Evolutionary conservation across 2,797 vertebrate species (phyloP).

Genomic region (Dendrocincla tyrannina): DNA sequence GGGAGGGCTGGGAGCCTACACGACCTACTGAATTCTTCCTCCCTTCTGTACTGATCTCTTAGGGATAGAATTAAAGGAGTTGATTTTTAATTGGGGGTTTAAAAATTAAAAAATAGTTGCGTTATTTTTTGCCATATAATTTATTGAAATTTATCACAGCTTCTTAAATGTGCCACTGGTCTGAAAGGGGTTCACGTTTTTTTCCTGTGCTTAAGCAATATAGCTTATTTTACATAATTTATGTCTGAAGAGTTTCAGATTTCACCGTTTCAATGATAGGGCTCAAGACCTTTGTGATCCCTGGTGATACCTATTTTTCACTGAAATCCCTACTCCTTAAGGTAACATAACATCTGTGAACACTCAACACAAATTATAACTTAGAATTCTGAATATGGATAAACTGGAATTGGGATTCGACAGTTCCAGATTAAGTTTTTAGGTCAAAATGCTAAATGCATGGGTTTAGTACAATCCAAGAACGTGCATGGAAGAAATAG

Average conservation of each 20-base stretch:
- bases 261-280: neutral
- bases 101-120: neutral
- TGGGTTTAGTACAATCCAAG: neutral
- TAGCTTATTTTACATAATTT: neutral
- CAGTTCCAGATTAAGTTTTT: neutral
- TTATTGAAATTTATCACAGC: neutral
- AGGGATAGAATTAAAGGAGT: neutral
- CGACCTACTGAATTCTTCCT: neutral
- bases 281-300: neutral
- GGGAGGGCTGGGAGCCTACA: neutral
- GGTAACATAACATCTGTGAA: neutral
- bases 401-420: neutral
- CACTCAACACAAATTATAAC: rapidly evolving
- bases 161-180: neutral
- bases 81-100: neutral
- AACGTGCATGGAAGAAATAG: neutral
- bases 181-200: neutral
- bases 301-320: neutral
- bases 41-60: neutral
- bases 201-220: neutral
- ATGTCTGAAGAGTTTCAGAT: neutral
- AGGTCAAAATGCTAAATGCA: neutral
- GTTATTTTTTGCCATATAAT: neutral
- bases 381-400: neutral
- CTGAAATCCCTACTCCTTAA: neutral